Base-by-base conservation (phyloP, 1,140 invertebrate genomes). In the Drosophila mayri region DNA sequence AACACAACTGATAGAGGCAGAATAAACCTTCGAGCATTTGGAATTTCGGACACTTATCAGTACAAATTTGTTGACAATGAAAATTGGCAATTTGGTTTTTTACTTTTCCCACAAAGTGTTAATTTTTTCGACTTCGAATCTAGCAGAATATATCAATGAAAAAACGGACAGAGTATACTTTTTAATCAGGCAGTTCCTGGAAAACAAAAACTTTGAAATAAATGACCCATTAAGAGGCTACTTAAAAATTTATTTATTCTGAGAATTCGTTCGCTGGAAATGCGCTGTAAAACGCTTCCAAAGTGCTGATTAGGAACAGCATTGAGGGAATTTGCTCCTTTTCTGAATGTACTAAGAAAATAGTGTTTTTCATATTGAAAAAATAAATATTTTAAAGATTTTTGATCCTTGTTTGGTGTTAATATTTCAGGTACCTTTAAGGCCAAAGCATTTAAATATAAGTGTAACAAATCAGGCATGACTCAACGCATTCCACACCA, bases 161-260 rank as follows among this genome's bases (percentile, higher is more conserved):
- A 54, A 54, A 54, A 16, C 18, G 8, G 12, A 14, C 1, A 22
- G 14, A 22, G 50, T 22, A n/a, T 54, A 37, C 2, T 37, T 16
- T 54, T 16, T 38, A 37, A 60, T 60, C 58, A 32, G n/a, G 2
- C 44, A 60, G 16, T 55, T 55, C 59, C 12, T 10, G 32, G 52
- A 54, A 54, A 61, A n/a, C 35, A 12, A 11, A 22, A 22, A n/a
- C 44, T 54, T 8, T 57, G 22, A 40, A 57, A 12, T 8, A 57
- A 57, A 52, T 22, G 20, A 22, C 28, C 44, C 46, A 55, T 61
- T 25, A 25, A 54, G 16, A 32, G 22, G 30, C 20, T 25, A 30
- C 16, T 52, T 54, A 37, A 61, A 54, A n/a, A 5, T 54, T 25
- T 55, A 25, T 25, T 55, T 20, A 28, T 62, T 37, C 60, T 2